phyloP scores from a whole-genome alignment of 1,140 invertebrate genomes.

The Streblospio benedicti region DNA sequence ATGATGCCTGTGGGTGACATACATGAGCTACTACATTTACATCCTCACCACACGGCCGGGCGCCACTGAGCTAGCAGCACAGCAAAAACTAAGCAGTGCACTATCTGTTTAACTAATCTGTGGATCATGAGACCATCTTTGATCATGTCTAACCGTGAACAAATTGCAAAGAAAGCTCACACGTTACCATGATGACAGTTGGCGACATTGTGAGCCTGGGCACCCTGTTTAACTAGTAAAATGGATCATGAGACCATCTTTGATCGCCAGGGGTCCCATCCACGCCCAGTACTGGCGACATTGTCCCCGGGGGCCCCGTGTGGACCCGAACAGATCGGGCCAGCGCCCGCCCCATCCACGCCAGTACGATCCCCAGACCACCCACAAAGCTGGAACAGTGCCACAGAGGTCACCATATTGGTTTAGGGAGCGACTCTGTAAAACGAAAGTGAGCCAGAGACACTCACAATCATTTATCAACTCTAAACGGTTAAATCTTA shows the following conservation, averaged over 20 bases:
- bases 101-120: no score
- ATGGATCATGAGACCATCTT: constrained; percentile 48
- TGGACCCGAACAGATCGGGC: constrained; percentile 43
- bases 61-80: no score
- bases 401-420: no score
- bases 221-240: constrained; percentile 49
- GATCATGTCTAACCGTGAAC: no score
- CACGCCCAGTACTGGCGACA: constrained; percentile 43
- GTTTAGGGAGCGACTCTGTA: no score
- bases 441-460: background rate
- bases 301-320: constrained; percentile 30
- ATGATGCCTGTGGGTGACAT: no score
- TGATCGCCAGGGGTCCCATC: constrained; percentile 50
- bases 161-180: no score
- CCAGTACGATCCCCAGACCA: constrained; percentile 48
- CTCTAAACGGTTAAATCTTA: no score
- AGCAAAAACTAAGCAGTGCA: no score
- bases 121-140: no score
- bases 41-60: no score
- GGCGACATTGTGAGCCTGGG: constrained; percentile 47
- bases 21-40: no score
- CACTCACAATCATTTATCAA: background rate
- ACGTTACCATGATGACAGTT: constrained; percentile 48
- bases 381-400: constrained; percentile 40
- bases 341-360: constrained; percentile 41